Evolutionary conservation across 2,113 vertebrate genomes (phyloP).

Genomic region (Halcyon senegalensis): DNA sequence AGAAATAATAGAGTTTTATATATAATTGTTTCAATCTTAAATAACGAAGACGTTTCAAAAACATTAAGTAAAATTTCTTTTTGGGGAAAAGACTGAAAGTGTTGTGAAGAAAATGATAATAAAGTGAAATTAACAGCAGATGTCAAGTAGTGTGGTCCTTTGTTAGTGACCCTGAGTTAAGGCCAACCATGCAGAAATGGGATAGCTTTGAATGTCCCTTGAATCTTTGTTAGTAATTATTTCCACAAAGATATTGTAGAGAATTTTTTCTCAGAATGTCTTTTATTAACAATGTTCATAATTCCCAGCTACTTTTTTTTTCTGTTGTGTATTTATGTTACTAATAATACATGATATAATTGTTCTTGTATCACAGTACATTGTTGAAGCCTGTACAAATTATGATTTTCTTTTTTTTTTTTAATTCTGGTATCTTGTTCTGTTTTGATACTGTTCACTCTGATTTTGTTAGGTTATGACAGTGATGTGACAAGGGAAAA

Average conservation of each 20-base stretch:
- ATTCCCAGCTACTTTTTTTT: neutral
- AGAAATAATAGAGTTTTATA: neutral
- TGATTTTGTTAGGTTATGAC: constrained; percentile 88
- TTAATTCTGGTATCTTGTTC: neutral
- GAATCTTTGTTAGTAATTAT: neutral
- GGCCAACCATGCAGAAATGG: neutral
- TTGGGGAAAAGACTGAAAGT: neutral
- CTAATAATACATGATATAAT: neutral
- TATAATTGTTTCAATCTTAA: neutral
- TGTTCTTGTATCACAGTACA: neutral
- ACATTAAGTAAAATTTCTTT: neutral
- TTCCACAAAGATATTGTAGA: neutral
- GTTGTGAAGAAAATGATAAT: neutral
- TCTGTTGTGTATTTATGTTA: neutral
- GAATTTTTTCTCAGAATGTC: neutral
- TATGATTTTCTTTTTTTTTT: neutral
- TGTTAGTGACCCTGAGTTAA: neutral
- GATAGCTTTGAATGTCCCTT: neutral
- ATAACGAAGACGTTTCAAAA: neutral
- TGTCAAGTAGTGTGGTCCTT: neutral
- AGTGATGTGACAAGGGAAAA: constrained; percentile 97
- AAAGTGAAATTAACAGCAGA: neutral
- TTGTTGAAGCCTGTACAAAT: neutral
- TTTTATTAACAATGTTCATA: neutral
- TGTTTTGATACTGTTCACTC: neutral